Evolutionary conservation across 2,888 invertebrate species (phyloP).

Genomic region (Callimorpha dominula): DNA sequence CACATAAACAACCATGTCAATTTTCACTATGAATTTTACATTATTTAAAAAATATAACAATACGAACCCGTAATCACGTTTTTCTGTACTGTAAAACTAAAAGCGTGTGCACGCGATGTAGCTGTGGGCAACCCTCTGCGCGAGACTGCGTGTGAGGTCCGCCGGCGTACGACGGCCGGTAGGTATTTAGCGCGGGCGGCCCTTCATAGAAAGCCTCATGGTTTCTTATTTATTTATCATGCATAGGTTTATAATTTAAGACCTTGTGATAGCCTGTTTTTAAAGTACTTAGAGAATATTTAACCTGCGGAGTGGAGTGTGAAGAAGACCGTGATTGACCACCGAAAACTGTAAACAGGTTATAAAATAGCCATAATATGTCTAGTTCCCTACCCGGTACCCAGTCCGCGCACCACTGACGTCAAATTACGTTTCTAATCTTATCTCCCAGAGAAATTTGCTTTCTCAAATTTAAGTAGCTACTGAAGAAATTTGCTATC

Average conservation of each 20-base stretch:
- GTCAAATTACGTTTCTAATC: background rate
- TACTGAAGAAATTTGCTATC: too few relatives aligned
- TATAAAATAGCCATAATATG: too few relatives aligned
- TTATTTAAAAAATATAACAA: too few relatives aligned
- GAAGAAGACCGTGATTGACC: background rate
- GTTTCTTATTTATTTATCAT: background rate
- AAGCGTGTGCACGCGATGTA: too few relatives aligned
- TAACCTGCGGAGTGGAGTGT: background rate
- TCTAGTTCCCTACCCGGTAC: background rate
- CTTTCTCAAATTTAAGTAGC: background rate
- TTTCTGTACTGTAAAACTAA: too few relatives aligned
- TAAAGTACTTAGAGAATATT: background rate
- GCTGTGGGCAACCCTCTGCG: too few relatives aligned
- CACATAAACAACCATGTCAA: too few relatives aligned
- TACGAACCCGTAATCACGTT: too few relatives aligned
- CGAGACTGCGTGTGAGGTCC: too few relatives aligned
- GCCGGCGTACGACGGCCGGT: too few relatives aligned
- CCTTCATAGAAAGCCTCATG: background rate
- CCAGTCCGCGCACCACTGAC: background rate
- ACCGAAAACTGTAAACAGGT: background rate
- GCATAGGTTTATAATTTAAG: background rate
- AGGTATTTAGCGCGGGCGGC: too few relatives aligned
- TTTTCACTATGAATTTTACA: too few relatives aligned
- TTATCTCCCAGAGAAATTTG: background rate
- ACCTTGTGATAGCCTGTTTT: background rate